Conservation (phyloP, 23 tunicate genomes). For the Halocynthia roretzi region DNA sequence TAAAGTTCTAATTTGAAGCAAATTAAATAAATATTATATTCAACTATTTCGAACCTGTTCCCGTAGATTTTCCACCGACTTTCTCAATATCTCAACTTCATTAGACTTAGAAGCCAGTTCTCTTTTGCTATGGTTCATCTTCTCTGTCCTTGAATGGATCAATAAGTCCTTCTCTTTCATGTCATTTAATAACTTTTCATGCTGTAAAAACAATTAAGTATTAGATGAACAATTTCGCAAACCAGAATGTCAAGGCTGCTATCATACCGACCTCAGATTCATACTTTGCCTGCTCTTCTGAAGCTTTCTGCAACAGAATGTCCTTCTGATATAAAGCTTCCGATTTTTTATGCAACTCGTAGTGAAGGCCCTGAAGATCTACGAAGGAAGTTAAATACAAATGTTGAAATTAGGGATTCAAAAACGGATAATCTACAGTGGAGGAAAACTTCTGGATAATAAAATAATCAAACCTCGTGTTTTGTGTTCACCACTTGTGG, state of each 20-base stretch:
- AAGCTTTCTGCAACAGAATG: conserved; percentile 29
- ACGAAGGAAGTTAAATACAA: too few relatives aligned
- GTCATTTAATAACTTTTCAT: conserved; percentile 8
- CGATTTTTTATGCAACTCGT: conserved; percentile 24
- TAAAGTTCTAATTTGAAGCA: too few relatives aligned
- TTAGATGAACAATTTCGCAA: too few relatives aligned
- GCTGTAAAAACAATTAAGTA: too few relatives aligned
- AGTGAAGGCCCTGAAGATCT: too few relatives aligned
- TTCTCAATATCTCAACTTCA: conserved; percentile 53
- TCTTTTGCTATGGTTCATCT: conserved; percentile 10
- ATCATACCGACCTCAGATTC: too few relatives aligned
- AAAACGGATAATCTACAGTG: too few relatives aligned
- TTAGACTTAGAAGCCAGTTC: conserved; percentile 49
- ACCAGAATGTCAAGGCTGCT: too few relatives aligned
- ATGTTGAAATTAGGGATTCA: too few relatives aligned
- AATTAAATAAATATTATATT: neutral
- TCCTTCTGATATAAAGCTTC: conserved; percentile 63
- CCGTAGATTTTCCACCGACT: conserved; percentile 72
- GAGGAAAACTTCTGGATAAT: too few relatives aligned
- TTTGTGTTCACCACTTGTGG: too few relatives aligned
- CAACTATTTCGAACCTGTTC: conserved; percentile 50
- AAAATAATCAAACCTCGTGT: too few relatives aligned
- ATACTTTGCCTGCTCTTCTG: neutral
- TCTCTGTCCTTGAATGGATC: conserved; percentile 42
- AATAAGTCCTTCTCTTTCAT: conserved; percentile 50